A percentile compares a stretch with the other conserved stretches of the same genome.
Conservation (phyloP, 2,113 vertebrate species). For the Proterorhinus semilunaris region DNA sequence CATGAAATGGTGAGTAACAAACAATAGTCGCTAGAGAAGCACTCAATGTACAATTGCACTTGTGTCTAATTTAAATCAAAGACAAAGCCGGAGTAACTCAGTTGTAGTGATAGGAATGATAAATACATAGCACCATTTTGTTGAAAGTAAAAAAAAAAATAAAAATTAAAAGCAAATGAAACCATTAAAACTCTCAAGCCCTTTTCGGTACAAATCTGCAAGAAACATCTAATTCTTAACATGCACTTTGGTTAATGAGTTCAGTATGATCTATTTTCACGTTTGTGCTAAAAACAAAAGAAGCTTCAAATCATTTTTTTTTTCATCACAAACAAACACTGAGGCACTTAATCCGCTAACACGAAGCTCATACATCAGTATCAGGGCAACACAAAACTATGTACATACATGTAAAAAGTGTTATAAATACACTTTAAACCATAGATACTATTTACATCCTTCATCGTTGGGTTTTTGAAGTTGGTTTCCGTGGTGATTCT, state of each 20-base stretch:
- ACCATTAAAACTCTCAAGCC: slow-evolving; percentile 54
- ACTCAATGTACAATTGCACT: slow-evolving; percentile 41
- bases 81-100: slow-evolving; percentile 43
- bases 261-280: slow-evolving; percentile 37
- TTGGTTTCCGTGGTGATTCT: slow-evolving; percentile 56
- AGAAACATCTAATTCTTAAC: slow-evolving; percentile 58
- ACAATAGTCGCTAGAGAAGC: slow-evolving; percentile 64
- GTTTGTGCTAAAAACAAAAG: slow-evolving; percentile 54
- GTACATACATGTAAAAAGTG: slow-evolving; percentile 99
- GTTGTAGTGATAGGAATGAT: slow-evolving; percentile 80
- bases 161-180: slow-evolving; percentile 54
- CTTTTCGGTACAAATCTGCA: slow-evolving; percentile 8
- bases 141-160: slow-evolving; percentile 68
- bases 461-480: slow-evolving; percentile 82
- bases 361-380: slow-evolving; percentile 71
- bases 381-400: slow-evolving; percentile 95
- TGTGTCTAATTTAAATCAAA: slow-evolving; percentile 48
- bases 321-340: slow-evolving; percentile 76
- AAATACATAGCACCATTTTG: slow-evolving; percentile 84
- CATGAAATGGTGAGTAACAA: slow-evolving; percentile 21
- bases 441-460: slow-evolving; percentile 99
- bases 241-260: slow-evolving; percentile 78
- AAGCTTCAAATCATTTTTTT: slow-evolving; percentile 66
- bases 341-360: slow-evolving; percentile 90
- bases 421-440: slow-evolving; percentile 99